phyloP scores from a whole-genome alignment of 2,113 vertebrate genomes.

The Chamaetylas fuelleborni region DNA sequence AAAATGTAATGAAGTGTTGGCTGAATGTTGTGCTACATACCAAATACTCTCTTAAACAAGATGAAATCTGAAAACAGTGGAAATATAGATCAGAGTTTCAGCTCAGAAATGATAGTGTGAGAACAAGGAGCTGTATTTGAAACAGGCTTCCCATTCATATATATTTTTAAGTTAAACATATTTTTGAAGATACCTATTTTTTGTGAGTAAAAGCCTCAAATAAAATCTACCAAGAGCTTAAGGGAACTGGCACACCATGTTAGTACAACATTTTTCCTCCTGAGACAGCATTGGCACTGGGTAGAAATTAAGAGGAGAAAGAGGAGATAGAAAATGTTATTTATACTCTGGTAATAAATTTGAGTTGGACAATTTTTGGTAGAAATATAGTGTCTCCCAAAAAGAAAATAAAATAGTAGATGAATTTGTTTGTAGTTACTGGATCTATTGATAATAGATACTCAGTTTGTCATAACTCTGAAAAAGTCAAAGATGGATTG shows the following conservation, averaged over 20 bases:
- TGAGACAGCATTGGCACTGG: neutral
- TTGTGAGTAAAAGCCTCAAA: neutral
- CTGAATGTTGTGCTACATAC: neutral
- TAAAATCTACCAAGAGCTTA: neutral
- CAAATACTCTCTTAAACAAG: slow-evolving; percentile 35
- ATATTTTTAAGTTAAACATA: neutral
- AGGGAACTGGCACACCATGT: neutral
- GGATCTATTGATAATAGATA: neutral
- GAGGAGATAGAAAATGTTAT: neutral
- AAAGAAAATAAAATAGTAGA: neutral
- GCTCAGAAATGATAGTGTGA: neutral
- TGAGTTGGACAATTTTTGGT: neutral
- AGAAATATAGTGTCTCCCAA: neutral
- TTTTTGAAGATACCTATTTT: neutral
- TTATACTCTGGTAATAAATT: neutral
- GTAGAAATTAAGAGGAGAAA: neutral
- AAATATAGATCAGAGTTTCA: slow-evolving; percentile 35
- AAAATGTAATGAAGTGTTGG: slow-evolving; percentile 46
- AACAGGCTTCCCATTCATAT: slow-evolving; percentile 10
- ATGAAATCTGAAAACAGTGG: slow-evolving; percentile 35
- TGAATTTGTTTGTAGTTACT: neutral
- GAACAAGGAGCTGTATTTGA: slow-evolving; percentile 4
- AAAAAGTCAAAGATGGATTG: neutral
- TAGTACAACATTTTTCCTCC: neutral
- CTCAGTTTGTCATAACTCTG: neutral